Percentiles rank a stretch among this genome's conserved stretches.
phyloP scores from a whole-genome alignment of 2,888 invertebrate species.

The Heliconius charithonia region DNA sequence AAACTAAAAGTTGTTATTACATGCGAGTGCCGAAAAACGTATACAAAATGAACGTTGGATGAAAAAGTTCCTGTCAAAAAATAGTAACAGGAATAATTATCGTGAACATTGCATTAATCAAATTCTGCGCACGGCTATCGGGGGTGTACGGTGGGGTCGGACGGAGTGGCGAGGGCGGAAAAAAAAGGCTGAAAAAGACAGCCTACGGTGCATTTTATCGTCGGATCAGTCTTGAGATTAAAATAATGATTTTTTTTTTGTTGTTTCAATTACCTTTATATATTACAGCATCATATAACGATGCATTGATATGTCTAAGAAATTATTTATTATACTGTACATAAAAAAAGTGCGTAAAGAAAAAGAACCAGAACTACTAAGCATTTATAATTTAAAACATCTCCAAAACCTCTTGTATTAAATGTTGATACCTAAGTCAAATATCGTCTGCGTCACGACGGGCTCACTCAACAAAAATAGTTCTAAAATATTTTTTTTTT shows the following conservation, averaged over 20 bases:
- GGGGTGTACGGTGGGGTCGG: conserved; percentile 58
- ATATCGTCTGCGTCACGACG: too few relatives aligned
- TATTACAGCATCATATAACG: too few relatives aligned
- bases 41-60: conserved; percentile 60
- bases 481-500: too few relatives aligned
- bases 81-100: conserved; percentile 83
- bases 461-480: too few relatives aligned
- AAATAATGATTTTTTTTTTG: conserved; percentile 15
- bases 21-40: conserved; percentile 36
- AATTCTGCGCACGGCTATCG: conserved; percentile 82
- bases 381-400: too few relatives aligned
- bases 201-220: conserved; percentile 53
- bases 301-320: too few relatives aligned
- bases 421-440: too few relatives aligned
- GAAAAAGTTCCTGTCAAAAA: conserved; percentile 80
- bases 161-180: conserved; percentile 79
- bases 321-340: too few relatives aligned
- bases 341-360: too few relatives aligned
- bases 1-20: conserved; percentile 31
- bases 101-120: conserved; percentile 84
- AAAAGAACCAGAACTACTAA: too few relatives aligned
- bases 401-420: too few relatives aligned
- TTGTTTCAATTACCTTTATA: not conserved
- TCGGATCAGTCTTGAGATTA: conserved; percentile 53
- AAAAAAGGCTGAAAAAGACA: conserved; percentile 76